Evolutionary conservation across 2,113 vertebrate species (phyloP).

Genomic region (Megalops atlanticus): DNA sequence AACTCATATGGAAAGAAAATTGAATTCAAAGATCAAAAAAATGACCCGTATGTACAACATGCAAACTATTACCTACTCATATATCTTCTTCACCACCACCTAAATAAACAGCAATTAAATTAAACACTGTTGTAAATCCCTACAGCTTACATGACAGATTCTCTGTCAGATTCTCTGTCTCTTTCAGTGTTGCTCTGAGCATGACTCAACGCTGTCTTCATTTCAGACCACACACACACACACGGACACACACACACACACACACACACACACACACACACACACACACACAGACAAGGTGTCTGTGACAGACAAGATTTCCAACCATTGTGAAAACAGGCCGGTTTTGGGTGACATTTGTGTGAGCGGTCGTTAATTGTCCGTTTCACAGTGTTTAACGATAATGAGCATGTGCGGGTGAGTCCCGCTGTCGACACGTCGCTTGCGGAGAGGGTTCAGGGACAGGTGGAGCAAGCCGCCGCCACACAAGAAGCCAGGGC

Average conservation of each 20-base stretch:
- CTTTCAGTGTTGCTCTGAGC: no score
- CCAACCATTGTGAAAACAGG: not conserved
- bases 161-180: no score
- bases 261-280: not conserved
- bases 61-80: no score
- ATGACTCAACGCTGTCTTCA: not conserved
- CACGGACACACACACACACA: not conserved
- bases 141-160: no score
- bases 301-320: not conserved
- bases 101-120: no score
- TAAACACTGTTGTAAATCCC: no score
- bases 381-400: conserved; percentile 29
- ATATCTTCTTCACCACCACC: no score
- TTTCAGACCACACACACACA: conserved; percentile 12
- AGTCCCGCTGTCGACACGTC: not conserved
- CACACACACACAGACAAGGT: not conserved
- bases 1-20: no score
- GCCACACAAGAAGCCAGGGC: conserved; percentile 20
- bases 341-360: not conserved
- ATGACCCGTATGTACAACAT: no score
- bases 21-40: no score
- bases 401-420: not conserved
- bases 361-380: conserved; percentile 23
- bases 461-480: conserved; percentile 24
- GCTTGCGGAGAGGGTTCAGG: not conserved